A percentile compares a stretch with the other conserved stretches of the same genome.
These are phyloP conservation scores for Cheilosia soror DNA, from an alignment of 2,888 invertebrate species.

Conservation along the genomic window DNA sequence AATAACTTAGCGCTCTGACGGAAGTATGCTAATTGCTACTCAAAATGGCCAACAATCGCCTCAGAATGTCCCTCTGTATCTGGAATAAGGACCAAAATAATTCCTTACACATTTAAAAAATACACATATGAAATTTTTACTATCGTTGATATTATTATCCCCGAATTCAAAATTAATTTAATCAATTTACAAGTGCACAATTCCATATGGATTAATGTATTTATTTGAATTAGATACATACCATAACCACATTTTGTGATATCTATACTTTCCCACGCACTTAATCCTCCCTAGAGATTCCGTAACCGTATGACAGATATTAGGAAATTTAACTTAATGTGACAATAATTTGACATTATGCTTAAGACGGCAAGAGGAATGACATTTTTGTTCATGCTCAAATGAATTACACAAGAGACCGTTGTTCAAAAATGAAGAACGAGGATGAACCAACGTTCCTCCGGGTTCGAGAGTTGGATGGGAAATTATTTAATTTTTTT, in stretches of 20 bases:
- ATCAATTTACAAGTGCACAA: too few species aligned
- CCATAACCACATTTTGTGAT: not conserved
- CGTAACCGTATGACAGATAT: conserved; percentile 52
- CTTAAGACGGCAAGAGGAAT: conserved; percentile 25
- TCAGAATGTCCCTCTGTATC: too few species aligned
- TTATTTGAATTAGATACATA: conserved; percentile 35
- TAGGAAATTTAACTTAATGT: conserved; percentile 56
- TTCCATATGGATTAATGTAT: too few species aligned
- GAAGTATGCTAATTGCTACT: too few species aligned
- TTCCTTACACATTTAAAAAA: too few species aligned
- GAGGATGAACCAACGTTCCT: conserved; percentile 36
- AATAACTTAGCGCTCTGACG: too few species aligned
- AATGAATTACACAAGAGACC: conserved; percentile 62
- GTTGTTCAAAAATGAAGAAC: conserved; percentile 64
- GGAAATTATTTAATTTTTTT: conserved; percentile 53
- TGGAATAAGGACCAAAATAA: too few species aligned
- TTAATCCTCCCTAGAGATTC: conserved; percentile 42
- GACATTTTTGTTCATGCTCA: conserved; percentile 41
- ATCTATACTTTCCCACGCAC: conserved; percentile 25
- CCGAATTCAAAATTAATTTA: too few species aligned
- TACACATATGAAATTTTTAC: too few species aligned
- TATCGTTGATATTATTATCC: too few species aligned
- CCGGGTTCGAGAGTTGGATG: not conserved
- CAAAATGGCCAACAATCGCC: too few species aligned
- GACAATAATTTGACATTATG: conserved; percentile 71